Percentiles rank a stretch among this genome's conserved stretches.
phyloP scores from a whole-genome alignment of 1,140 invertebrate species.

The Caerostris extrusa region DNA sequence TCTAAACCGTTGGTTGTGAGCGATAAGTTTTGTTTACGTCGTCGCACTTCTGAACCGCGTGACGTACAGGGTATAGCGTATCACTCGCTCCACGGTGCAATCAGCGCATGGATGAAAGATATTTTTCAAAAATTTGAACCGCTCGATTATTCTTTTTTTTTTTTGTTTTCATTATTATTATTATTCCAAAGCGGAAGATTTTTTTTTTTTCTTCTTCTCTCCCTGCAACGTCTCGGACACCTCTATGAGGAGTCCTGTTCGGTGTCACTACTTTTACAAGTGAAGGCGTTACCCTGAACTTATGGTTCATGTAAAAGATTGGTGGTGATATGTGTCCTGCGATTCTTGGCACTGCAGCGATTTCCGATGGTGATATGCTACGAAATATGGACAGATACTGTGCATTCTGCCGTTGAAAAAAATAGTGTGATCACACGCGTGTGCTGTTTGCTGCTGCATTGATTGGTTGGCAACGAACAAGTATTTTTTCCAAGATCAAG shows the following conservation, averaged over 20 bases:
- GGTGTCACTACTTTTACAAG: conserved; percentile 1
- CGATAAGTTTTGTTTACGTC: conserved; percentile 76
- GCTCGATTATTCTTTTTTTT: conserved; percentile 35
- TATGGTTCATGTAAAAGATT: conserved; percentile 12
- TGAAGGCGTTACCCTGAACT: conserved; percentile 5
- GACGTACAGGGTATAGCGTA: conserved; percentile 43
- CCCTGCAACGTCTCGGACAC: background rate
- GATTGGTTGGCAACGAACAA: background rate
- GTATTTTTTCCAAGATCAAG: background rate
- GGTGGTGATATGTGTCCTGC: background rate
- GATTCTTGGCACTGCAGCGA: background rate
- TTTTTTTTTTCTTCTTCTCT: background rate
- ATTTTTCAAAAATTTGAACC: conserved; percentile 53
- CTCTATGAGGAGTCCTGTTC: background rate
- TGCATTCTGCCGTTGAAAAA: background rate
- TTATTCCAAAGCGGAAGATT: background rate
- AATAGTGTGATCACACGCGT: background rate
- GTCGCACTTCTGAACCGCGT: conserved; percentile 45
- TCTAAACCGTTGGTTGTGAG: conserved; percentile 59
- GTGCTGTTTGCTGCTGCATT: background rate
- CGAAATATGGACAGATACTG: background rate
- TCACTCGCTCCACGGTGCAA: conserved; percentile 18
- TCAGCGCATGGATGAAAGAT: background rate
- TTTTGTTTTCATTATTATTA: background rate
- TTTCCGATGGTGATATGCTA: background rate